Evolutionary conservation across 2,888 invertebrate species (phyloP), one percentile per base, ranked within the genome.

Genomic region (Lithophane socia): DNA sequence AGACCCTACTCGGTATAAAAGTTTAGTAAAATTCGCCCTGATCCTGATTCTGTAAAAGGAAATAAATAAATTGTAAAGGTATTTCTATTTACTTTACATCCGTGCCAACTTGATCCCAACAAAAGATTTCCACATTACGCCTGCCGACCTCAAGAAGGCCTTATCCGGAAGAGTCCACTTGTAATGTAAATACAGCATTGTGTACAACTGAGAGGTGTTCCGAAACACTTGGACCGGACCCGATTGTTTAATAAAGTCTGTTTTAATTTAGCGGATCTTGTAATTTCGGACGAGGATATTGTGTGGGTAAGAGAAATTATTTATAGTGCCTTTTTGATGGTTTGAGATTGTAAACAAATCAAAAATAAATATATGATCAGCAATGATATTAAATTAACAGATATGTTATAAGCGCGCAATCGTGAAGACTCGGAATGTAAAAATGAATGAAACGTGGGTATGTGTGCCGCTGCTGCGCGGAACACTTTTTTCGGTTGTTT

Each of bases 131-230:
- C 94, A 94, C 95, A 94, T 96, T 94, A 95, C 92, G 92, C 94
- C 90, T 92, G 93, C 91, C 93, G 93, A 91, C 93, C 93, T 94
- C 90, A 92, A 94, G 94, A 91, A 92, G 91, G 91, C 93, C 92
- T 95, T 94, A 95, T 93, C 94, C 95, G 95, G 94, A 95, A 96
- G 94, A 94, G 91, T 92, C 93, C 93, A 94, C 96, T 96, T 95
- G 95, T 95, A 93, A 96, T 95, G 95, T 95, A 95, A 96, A 96
- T 95, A 94, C 93, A 89, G 90, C 87, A 94, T 95, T 95, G 94
- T 94, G 91, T 79, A 84, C 68, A 58, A 81, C 85, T 87, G 84
- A 87, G 90, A 89, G 89, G 88, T 89, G 89, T 89, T 88, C 84
- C 75, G 80, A 87, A 89, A 87, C 86, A 87, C 87, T 90, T 88